These are phyloP conservation scores for Heliconius sara DNA, from an alignment of 2,888 invertebrate species.

Conservation along the genomic window DNA sequence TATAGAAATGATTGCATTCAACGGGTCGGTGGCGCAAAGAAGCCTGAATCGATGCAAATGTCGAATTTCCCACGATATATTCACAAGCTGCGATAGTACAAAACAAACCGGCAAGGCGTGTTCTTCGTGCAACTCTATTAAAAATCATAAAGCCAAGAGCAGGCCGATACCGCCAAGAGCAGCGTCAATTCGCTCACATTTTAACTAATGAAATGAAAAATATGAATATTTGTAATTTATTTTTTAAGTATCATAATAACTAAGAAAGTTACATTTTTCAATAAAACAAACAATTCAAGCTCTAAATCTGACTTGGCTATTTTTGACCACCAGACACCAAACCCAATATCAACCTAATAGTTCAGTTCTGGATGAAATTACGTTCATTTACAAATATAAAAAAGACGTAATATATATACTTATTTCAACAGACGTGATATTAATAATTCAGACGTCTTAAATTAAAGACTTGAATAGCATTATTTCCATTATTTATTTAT, in stretches of 20 bases:
- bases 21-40: conserved; percentile 51
- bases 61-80: conserved; percentile 42
- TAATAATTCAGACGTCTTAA: too few species aligned
- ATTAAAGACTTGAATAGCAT: too few species aligned
- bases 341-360: too few species aligned
- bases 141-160: conserved; percentile 44
- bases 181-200: conserved; percentile 54
- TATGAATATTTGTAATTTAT: neutral
- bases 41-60: conserved; percentile 51
- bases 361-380: too few species aligned
- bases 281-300: too few species aligned
- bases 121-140: conserved; percentile 47
- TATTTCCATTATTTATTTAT: too few species aligned
- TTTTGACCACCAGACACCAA: too few species aligned
- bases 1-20: conserved; percentile 58
- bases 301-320: too few species aligned
- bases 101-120: conserved; percentile 44
- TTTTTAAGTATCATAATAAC: neutral
- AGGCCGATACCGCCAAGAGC: conserved; percentile 50
- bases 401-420: too few species aligned
- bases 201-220: conserved; percentile 47
- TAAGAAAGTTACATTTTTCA: too few species aligned
- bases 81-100: conserved; percentile 33
- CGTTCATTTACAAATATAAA: too few species aligned
- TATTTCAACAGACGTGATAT: too few species aligned